Conservation (phyloP, 2,888 invertebrate species). For the Pseudeuparius sepicola region DNA sequence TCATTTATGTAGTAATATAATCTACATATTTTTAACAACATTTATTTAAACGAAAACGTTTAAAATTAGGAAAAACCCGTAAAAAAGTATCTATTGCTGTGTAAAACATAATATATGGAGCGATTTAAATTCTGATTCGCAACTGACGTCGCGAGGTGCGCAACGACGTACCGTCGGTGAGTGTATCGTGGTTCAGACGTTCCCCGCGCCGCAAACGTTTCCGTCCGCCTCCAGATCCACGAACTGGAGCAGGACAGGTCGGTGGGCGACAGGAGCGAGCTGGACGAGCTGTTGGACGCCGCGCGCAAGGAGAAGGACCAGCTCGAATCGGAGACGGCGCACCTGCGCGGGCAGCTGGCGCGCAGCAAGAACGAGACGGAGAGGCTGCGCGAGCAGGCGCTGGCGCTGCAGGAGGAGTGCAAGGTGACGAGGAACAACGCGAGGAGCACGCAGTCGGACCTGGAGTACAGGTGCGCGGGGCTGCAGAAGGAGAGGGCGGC, state of each 20-base stretch:
- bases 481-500: slow-evolving; percentile 63
- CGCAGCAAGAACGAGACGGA: slow-evolving; percentile 58
- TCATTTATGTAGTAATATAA: no score
- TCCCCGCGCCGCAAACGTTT: no score
- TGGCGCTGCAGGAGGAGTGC: slow-evolving; percentile 57
- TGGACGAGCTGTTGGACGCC: slow-evolving; percentile 58
- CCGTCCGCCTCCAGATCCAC: slow-evolving; percentile 47
- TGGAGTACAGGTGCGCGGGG: slow-evolving; percentile 71
- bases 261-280: slow-evolving; percentile 59
- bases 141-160: no score
- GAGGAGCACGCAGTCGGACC: slow-evolving; percentile 72
- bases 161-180: no score
- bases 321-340: slow-evolving; percentile 56
- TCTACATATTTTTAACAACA: no score
- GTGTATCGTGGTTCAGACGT: no score
- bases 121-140: no score
- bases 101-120: no score
- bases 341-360: slow-evolving; percentile 59
- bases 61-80: no score
- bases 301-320: slow-evolving; percentile 64
- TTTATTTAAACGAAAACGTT: no score
- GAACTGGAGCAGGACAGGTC: slow-evolving; percentile 59
- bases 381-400: slow-evolving; percentile 56
- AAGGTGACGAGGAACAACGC: slow-evolving; percentile 75
- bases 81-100: no score